Base-by-base conservation (phyloP, 92 coral and sea anemone species). In the Palythoa caribaeorum region DNA sequence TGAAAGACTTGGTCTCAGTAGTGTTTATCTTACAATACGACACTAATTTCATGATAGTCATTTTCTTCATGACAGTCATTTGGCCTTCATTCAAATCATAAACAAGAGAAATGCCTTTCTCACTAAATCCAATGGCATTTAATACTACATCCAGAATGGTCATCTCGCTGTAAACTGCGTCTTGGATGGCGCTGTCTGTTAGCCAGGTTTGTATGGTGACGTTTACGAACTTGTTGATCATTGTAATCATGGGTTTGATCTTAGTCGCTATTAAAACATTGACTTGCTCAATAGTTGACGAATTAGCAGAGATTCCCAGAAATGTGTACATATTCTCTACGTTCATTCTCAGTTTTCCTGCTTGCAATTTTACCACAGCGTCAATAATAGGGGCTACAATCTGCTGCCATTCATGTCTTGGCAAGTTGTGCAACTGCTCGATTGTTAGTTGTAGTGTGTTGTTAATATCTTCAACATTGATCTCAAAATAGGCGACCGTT, bases 391-490 rank as follows among this genome's bases (percentile, higher is more conserved):
- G 73, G 40, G 91, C 52, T 0, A 92, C 73, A 12, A 85, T 76
- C 10, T 73, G 86, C 12, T 71, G 52, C 89, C 94, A 93, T 74
- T 94, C 92, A 55, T 65, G 80, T 76, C 83, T 85, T n/a, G 96
- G 94, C 1, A 91, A 73, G 53, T 84, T 76, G 77, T 47, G 40
- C 44, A 94, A 80, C 20, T 87, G 86, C 11, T 87, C 78, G 2
- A 57, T n/a, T 0, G 96, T 84, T 37, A 90, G 44, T 44, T 66
- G 77, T 17, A 89, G 1, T 53, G 93, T 28, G n/a, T 54, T 16
- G 0, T 79, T 74, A 78, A 94, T 87, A 17, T 84, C 93, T 44
- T 39, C 55, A 38, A 83, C 3, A 9, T 15, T 80, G 28, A 94
- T 87, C 1, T 68, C 77, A 60, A 94, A 91, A 53, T 92, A 70